A percentile compares a stretch with the other conserved stretches of the same genome.
Conservation (phyloP, 2,797 vertebrate genomes). For the Chelonia mydas region DNA sequence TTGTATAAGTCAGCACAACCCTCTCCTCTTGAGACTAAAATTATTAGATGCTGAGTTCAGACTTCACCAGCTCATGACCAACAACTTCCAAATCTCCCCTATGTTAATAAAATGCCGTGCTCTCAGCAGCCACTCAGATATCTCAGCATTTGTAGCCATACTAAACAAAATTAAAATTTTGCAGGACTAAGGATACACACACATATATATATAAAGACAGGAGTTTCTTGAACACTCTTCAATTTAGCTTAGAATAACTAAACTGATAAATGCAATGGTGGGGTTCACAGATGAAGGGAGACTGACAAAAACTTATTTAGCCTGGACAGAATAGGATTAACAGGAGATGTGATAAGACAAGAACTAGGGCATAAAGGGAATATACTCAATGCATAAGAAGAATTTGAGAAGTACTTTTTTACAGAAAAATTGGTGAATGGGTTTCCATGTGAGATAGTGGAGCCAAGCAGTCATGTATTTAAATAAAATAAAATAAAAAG, state of each 20-base stretch:
- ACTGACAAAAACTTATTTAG: not conserved
- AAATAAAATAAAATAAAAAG: not conserved
- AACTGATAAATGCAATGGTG: not conserved
- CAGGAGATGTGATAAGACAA: not conserved
- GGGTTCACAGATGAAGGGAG: not conserved
- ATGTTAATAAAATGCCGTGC: not conserved
- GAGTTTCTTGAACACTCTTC: not conserved
- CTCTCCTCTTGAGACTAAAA: not conserved
- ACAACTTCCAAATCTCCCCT: not conserved
- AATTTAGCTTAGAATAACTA: not conserved
- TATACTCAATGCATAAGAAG: not conserved
- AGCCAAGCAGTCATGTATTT: not conserved
- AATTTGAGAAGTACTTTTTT: not conserved
- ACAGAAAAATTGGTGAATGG: not conserved
- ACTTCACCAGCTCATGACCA: not conserved
- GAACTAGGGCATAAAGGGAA: not conserved
- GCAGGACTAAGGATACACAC: not conserved
- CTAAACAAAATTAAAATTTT: not conserved
- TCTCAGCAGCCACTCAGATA: not conserved
- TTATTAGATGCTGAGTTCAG: not conserved
- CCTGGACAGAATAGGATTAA: not conserved
- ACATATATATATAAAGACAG: not conserved
- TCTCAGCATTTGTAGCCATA: not conserved
- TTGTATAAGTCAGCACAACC: not conserved
- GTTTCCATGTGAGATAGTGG: not conserved